Evolutionary conservation across 2,888 invertebrate species (phyloP), one percentile per base, ranked within the genome.

Genomic region (Belgica antarctica): DNA sequence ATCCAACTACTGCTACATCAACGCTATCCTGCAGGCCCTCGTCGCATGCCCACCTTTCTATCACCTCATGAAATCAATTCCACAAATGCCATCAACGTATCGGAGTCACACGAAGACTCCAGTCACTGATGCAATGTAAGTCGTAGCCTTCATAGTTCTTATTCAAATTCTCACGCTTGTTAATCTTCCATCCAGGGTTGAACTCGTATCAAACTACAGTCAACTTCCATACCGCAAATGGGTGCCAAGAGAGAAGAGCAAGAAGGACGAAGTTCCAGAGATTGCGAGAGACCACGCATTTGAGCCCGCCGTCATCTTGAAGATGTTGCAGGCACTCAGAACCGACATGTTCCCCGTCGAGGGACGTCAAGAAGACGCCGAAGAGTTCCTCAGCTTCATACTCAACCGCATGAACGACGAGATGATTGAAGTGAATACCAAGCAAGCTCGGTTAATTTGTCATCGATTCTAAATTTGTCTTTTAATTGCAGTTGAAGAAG

Each of bases 1-100:
- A 73, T 93, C 93, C 73, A 97, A 96, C 81, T 96, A 94, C 81
- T 97, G 97, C 82, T 97, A 96, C 77, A 93, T 96, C 72, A 97
- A 97, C 81, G 92, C 96, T 19, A 95, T 94, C 73, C 82, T 97
- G 36, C 96, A 97, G 81, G 96, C 96, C 0, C 81, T 97, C 74
- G 84, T 96, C 28, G 95, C 94, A 12, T 97, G 97, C 77, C 94
- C 96, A 17, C 96, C 96, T 0, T 92, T 97, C 81, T 96, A 94
- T 79, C 95, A 96, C 81, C 83, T 97, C 77, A 83, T 96, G 74
- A 88, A 87, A 75, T 86, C 89, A 36, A 81, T 96, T 75, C 89
- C 92, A 0, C 84, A 86, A 73, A 86, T 86, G 75, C 84, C 87
- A 10, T 76, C 76, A 15, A 74, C 76, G 41, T 82, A 84, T 19